Evolutionary conservation across 1,140 invertebrate species (phyloP).

Genomic region (Halotydeus destructor): DNA sequence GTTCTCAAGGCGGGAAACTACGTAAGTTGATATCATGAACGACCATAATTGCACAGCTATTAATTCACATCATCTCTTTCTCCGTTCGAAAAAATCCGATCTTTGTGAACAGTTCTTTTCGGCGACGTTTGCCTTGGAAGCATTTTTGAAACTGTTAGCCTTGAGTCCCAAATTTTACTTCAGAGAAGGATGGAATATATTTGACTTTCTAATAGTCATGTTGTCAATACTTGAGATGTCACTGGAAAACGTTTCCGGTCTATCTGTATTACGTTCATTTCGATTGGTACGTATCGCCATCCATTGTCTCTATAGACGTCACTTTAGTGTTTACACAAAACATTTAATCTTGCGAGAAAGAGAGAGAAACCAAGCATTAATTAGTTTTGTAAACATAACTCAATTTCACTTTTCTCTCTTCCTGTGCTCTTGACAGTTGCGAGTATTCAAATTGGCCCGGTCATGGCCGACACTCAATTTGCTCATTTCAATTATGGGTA

Average conservation of each 20-base stretch:
- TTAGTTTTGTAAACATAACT: not conserved
- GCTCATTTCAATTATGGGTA: slow-evolving; percentile 93
- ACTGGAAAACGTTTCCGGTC: slow-evolving; percentile 73
- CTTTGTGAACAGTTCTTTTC: slow-evolving; percentile 63
- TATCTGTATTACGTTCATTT: slow-evolving; percentile 90
- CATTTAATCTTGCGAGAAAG: too few relatives aligned
- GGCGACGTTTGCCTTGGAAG: slow-evolving; percentile 88
- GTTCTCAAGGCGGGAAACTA: slow-evolving; percentile 80
- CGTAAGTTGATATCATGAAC: slow-evolving; percentile 38
- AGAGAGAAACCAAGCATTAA: not conserved
- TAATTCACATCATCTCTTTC: not conserved
- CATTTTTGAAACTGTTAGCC: slow-evolving; percentile 79
- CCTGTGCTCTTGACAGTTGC: slow-evolving; percentile 44
- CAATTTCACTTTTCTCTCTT: slow-evolving; percentile 5
- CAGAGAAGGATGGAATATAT: slow-evolving; percentile 97
- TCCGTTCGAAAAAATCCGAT: slow-evolving; percentile 5
- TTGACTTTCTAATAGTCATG: slow-evolving; percentile 93
- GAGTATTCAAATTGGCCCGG: slow-evolving; percentile 97
- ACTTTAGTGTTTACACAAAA: not conserved
- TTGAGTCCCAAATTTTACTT: slow-evolving; percentile 95
- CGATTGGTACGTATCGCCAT: slow-evolving; percentile 79
- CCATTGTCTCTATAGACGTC: slow-evolving; percentile 1
- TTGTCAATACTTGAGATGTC: slow-evolving; percentile 80
- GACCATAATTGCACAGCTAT: not conserved
- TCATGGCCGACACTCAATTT: slow-evolving; percentile 96